Evolutionary conservation across 2,113 vertebrate species (phyloP), one percentile per base, ranked within the genome.

Genomic region (Pipra filicauda): DNA sequence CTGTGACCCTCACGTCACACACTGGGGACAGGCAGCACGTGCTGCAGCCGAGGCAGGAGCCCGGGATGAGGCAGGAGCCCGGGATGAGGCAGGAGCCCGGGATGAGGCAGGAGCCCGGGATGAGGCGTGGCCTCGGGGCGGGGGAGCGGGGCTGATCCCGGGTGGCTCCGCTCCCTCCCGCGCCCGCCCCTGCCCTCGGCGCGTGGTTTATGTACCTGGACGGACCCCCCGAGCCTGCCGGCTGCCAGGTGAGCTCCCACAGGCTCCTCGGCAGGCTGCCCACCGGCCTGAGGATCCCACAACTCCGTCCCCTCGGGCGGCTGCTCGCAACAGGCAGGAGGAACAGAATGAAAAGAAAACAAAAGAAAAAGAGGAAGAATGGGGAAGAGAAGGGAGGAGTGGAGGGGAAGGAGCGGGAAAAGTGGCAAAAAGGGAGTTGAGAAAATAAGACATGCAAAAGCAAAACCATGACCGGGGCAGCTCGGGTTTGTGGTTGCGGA

Each of bases 161-260:
- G 78, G 21, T 5, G 78, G 86, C 80, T 82, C 76, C 52, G 91
- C 72, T 52, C 82, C 90, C 87, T 48, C 74, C 77, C 86, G 23
- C 0, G 43, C 92, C 92, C 92, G 41, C 90, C 92, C 95, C 74
- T 78, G 88, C 85, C 62, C 85, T 87, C 49, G 26, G 66, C 86
- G 75, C 94, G 28, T 89, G 82, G 69, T 94, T 91, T 71, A 3
- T 94, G 98, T 99, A 99, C 99, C 99, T 99, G 98, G 55, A 99
- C 98, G 94, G 99, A 98, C 98, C 98, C 98, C 98, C 98, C 98
- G 96, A 99, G 98, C 98, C 98, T 98, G 97, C 98, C 98, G 98
- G 98, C 97, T 92, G 98, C 98, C 96, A 99, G 98, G 96, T 98
- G 98, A 93, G 98, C 98, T 98, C 98, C 98, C 98, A 99, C 95